Evolutionary conservation across 2,113 vertebrate species (phyloP), one percentile per base, ranked within the genome.

Genomic region (Larimichthys crocea): DNA sequence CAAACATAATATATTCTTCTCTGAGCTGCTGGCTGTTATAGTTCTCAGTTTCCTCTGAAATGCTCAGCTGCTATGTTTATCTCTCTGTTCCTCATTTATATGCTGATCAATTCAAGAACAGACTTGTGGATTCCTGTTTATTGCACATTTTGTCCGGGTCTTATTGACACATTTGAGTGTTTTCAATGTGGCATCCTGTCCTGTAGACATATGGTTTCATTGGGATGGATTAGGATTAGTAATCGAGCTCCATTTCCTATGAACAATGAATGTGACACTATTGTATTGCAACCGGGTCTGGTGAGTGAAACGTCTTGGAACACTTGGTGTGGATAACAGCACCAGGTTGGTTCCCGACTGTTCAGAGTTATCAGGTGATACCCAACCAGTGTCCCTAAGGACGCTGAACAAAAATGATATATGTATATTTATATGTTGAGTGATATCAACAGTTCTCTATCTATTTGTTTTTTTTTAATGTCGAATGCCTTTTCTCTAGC

Each of bases 191-290:
- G 88, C 86, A 89, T 78, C 68, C 46, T 12, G 16, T 88, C 82
- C 79, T 86, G 65, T 26, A 60, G 66, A 53, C 86, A 86, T 86
- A 80, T 82, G 88, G 74, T 79, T 91, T 88, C 35, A 86, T 74
- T 92, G 78, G 62, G 56, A 76, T 79, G 50, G 59, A 85, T 83
- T 63, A 63, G n/a, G 79, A 73, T 82, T 87, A 86, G 88, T 89
- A 82, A 90, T 88, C 48, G 1, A 86, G 75, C 84, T 90, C 48
- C 70, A 52, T 60, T 88, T 68, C 74, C 75, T 87, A 68, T 91
- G 80, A 88, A 86, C 79, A 86, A 84, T 79, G 65, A 89, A 83
- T 61, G 19, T 81, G 79, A 87, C 82, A 65, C 52, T 44, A 15
- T 75, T 83, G 56, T 64, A 56, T 83, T 84, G 60, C n/a, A 79